Percentiles rank a stretch among this genome's conserved stretches.
phyloP scores from a whole-genome alignment of 2,113 vertebrate genomes.

The Cyanistes caeruleus region DNA sequence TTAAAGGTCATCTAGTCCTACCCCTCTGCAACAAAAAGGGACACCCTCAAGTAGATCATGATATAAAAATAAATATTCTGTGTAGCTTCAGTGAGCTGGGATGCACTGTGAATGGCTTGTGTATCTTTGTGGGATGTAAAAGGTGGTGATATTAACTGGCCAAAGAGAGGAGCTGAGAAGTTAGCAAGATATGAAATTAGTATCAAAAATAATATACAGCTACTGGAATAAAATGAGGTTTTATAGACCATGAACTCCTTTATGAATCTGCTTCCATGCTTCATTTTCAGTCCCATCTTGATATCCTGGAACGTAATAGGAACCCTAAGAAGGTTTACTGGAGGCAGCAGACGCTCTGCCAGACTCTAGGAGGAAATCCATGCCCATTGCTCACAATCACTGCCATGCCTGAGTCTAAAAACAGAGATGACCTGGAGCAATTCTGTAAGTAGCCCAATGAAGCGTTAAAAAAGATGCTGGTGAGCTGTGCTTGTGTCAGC shows the following conservation, averaged over 20 bases:
- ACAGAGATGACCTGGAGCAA: slow-evolving; percentile 78
- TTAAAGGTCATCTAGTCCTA: background rate
- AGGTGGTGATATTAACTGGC: background rate
- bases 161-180: background rate
- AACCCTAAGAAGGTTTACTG: slow-evolving; percentile 83
- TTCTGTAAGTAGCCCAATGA: slow-evolving; percentile 82
- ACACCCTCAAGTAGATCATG: background rate
- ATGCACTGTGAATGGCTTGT: background rate
- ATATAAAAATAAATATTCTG: background rate
- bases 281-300: slow-evolving; percentile 84
- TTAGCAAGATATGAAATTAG: background rate
- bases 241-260: background rate
- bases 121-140: background rate
- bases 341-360: slow-evolving; percentile 82
- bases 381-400: slow-evolving; percentile 93
- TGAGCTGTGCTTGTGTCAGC: background rate
- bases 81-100: background rate
- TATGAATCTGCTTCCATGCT: background rate
- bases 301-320: slow-evolving; percentile 76
- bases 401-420: slow-evolving; percentile 80
- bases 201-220: background rate
- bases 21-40: background rate
- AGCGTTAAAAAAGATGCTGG: background rate
- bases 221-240: background rate
- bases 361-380: slow-evolving; percentile 83